Evolutionary conservation across 2,113 vertebrate species (phyloP), one percentile per base, ranked within the genome.

Genomic region (Coptodon rendalli): DNA sequence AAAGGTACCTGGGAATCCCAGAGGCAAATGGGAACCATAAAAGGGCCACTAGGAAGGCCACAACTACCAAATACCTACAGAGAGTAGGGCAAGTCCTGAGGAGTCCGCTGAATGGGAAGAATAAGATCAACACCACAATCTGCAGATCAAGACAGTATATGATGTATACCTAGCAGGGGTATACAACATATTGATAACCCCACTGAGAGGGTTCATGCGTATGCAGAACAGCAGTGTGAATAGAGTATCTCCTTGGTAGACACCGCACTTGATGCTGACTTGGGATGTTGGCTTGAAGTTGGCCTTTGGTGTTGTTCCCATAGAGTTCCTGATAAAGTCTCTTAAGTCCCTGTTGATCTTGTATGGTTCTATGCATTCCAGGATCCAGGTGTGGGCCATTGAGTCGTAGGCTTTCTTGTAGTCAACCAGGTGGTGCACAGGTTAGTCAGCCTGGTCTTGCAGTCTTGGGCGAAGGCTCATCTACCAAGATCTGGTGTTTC

Each of bases 401-500:
- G 57, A 61, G 57, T 61, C 2, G 2, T 34, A 34, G 57, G 9
- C 29, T 61, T 61, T 34, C 57, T 61, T 61, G 29, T 61, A 34
- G 57, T 61, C 29, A 34, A 34, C 57, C 57, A 34, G 29, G 57
- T 17, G 16, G 16, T 19, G 57, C 57, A 61, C 5, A 34, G 57
- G 57, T 61, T 61, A 34, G 9, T 10, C 29, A 61, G 16, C 16
- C 57, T 34, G 29, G 29, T 61, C 9, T 61, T 61, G 57, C 57
- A 61, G 29, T 34, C 57, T 10, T 61, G 57, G 29, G 17, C 3
- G 0, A 34, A 16, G 34, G 16, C 29, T 29, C 29, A 34, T 61
- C 57, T 61, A 61, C 57, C 29, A 61, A 61, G 16, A 61, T 31
- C 16, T 61, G 57, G 57, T 61, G 29, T 61, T 61, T 61, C 29